Conservation (phyloP, 1,140 invertebrate species). For the Thaumetopoea pityocampa region DNA sequence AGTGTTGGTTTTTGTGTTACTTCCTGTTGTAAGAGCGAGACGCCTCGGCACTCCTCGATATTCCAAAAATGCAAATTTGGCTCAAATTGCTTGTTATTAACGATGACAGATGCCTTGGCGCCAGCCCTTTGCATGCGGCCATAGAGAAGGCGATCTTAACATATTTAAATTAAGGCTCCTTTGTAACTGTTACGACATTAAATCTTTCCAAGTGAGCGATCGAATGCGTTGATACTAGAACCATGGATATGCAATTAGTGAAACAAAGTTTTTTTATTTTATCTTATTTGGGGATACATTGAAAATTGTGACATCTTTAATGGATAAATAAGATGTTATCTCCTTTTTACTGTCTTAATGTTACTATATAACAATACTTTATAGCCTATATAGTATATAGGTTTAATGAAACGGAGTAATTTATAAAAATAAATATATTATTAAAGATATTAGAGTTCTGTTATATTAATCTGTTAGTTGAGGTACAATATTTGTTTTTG, state of each 20-base stretch:
- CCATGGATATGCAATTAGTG: slow-evolving; percentile 67
- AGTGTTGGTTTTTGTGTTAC: slow-evolving; percentile 56
- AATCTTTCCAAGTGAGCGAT: slow-evolving; percentile 39
- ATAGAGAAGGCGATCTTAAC: slow-evolving; percentile 21
- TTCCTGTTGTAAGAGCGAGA: slow-evolving; percentile 56
- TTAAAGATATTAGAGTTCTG: too few relatives aligned
- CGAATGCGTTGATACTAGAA: slow-evolving; percentile 62
- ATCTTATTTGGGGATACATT: too few relatives aligned
- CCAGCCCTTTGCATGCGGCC: slow-evolving; percentile 25
- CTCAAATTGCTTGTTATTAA: slow-evolving; percentile 74
- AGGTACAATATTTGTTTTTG: too few relatives aligned
- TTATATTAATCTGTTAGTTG: too few relatives aligned
- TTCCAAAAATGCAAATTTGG: slow-evolving; percentile 71
- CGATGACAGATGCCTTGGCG: slow-evolving; percentile 72
- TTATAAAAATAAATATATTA: too few relatives aligned
- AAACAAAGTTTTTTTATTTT: slow-evolving; percentile 44
- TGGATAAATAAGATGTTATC: too few relatives aligned
- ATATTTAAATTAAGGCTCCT: slow-evolving; percentile 7
- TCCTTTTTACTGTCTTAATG: too few relatives aligned
- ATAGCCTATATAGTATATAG: too few relatives aligned
- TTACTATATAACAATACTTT: too few relatives aligned
- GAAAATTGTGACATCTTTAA: too few relatives aligned
- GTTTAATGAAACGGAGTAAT: too few relatives aligned
- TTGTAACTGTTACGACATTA: slow-evolving; percentile 7
- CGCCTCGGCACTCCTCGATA: slow-evolving; percentile 50